Evolutionary conservation across 2,797 vertebrate species (phyloP).

Genomic region (Brotula barbata): DNA sequence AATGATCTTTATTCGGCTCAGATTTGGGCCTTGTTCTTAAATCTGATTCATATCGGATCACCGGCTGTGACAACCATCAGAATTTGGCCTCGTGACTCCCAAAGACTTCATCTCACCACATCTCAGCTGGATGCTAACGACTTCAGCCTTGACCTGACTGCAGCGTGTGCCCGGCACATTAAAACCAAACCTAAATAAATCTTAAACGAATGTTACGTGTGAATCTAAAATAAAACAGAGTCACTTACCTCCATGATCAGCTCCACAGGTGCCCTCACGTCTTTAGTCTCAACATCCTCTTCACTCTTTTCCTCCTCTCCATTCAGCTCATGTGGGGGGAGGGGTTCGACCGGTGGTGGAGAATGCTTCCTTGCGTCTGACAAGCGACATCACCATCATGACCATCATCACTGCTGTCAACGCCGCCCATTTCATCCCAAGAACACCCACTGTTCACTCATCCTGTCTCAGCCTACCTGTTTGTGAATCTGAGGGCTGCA

Average conservation of each 20-base stretch:
- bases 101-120: too few species aligned
- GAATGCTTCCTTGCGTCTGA: constrained; percentile 26
- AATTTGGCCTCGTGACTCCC: too few species aligned
- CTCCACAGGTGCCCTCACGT: constrained; percentile 59
- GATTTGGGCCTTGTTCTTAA: too few species aligned
- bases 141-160: too few species aligned
- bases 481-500: not conserved
- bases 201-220: too few species aligned
- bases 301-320: constrained; percentile 17
- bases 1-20: too few species aligned
- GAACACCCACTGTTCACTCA: not conserved
- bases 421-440: not conserved
- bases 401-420: not conserved
- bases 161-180: too few species aligned
- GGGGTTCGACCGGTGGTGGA: constrained; percentile 12
- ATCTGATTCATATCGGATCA: too few species aligned
- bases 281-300: constrained; percentile 24
- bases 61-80: too few species aligned
- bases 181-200: too few species aligned
- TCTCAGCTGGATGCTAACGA: too few species aligned
- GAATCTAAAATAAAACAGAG: not conserved
- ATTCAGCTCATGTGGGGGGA: constrained; percentile 1
- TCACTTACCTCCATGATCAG: constrained; percentile 65
- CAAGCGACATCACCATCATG: not conserved
- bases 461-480: constrained; percentile 25